phyloP scores from a whole-genome alignment of 92 coral and sea anemone species.

The Actinostola sp. region DNA sequence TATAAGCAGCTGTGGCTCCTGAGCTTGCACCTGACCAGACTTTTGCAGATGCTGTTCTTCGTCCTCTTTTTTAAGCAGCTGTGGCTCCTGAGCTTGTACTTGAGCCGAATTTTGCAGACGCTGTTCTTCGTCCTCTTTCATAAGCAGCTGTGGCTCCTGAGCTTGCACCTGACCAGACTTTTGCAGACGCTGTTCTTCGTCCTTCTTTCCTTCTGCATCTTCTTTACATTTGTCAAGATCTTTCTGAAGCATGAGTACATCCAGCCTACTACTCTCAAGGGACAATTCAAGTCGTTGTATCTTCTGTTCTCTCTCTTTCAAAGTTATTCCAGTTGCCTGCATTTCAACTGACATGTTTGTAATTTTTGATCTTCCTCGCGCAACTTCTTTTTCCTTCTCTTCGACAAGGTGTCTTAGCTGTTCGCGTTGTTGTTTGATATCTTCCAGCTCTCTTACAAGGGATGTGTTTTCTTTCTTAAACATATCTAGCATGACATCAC shows the following conservation, averaged over 20 bases:
- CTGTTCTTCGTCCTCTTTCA: neutral
- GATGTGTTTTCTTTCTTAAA: constrained; percentile 83
- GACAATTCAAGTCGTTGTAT: constrained; percentile 2
- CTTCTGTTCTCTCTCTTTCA: constrained; percentile 47
- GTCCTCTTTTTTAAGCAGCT: neutral
- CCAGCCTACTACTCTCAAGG: constrained; percentile 18
- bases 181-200: no score
- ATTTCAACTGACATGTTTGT: constrained; percentile 54
- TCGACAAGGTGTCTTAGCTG: constrained; percentile 70
- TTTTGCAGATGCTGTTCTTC: neutral
- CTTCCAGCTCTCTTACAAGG: constrained; percentile 72
- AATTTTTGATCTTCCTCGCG: constrained; percentile 54
- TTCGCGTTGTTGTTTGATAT: constrained; percentile 69
- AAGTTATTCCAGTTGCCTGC: constrained; percentile 28
- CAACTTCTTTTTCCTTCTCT: constrained; percentile 79
- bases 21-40: neutral
- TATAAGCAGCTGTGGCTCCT: constrained; percentile 1
- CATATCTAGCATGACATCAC: constrained; percentile 63
- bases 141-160: no score
- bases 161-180: no score
- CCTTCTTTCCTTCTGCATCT: constrained; percentile 2
- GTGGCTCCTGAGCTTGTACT: no score
- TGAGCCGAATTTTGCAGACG: neutral
- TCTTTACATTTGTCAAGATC: constrained; percentile 5
- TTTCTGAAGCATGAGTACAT: constrained; percentile 29